Base-by-base conservation (phyloP, 2,113 vertebrate species). In the Ctenodactylus gundi region DNA sequence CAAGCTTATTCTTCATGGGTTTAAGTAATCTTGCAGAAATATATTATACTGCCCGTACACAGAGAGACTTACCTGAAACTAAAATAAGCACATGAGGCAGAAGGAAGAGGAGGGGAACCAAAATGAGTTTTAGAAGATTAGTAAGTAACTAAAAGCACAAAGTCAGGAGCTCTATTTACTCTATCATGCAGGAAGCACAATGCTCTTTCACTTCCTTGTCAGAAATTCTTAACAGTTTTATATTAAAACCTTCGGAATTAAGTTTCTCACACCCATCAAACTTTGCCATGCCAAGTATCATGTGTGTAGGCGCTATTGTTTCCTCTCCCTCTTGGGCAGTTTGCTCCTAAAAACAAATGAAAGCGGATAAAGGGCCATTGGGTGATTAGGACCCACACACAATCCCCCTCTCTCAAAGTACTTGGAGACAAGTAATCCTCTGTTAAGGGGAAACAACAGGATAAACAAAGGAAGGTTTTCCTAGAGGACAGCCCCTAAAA, bases 141-240 rank as follows among this genome's bases (percentile, higher is more conserved):
- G 72, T 41, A 85, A 92, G 64, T 85, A 81, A 92, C 31, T 17
- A 8, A 25, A 55, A 88, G 53, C 34, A 29, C 8, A 49, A 57
- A 49, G 34, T 78, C 78, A 70, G 49, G 49, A 73, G 6, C 58
- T 80, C 78, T 91, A 44, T 86, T 91, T 17, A 70, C 67, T 87
- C 75, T 60, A 21, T 73, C 78, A 85, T 95, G 46, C 68, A 70
- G 84, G 58, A 95, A 93, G 76, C 49, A 67, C 49, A 90, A 84
- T 87, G 49, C 36, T n/a, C n/a, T 89, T 89, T 95, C 67, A 95
- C 95, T 93, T 88, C 36, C 75, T 95, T 88, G 73, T 70, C 84
- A 55, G 76, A 70, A 96, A 95, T 91, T 93, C 58, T 41, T 85
- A 94, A 64, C 53, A 75, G 84, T 18, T 21, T 91, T 76, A 36